Base-by-base conservation (phyloP, 2,888 invertebrate species). In the Oxytorus armatus region DNA sequence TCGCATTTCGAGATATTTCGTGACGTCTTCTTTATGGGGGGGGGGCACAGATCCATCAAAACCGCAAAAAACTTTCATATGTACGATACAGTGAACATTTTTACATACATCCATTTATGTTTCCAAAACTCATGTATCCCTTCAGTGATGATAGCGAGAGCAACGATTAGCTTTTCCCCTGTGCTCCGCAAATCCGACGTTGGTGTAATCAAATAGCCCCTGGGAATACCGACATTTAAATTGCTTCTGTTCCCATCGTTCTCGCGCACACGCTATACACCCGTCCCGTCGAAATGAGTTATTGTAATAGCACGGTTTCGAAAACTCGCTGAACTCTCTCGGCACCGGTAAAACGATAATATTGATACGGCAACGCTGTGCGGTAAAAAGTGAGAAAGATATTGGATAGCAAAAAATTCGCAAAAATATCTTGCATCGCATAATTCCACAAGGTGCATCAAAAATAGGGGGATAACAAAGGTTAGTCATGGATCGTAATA, bases 161-260 rank as follows among this genome's bases (percentile, higher is more conserved):
- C 1, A 51, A 47, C 63, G 36, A 70, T 65, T 47, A 25, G 39
- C 70, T 74, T 65, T 44, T 21, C 44, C 55, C 33, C 29, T 42
- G 47, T 25, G 47, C 55, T 77, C 53, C 36, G 57, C 53, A 70
- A 77, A 77, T 77, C 51, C 63, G 70, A 36, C 53, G 70, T 65
- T 57, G 33, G 36, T 23, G 63, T 77, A 65, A 63, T 77, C 49
- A 77, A 69, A 70, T 49, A 70, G 63, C 70, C 65, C 25, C 44
- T 23, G 65, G 65, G 59, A 68, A 69, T 51, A 70, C 63, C 69
- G 47, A 77, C 70, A 69, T 65, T 70, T 65, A 70, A 77, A 77
- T 77, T 49, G 68, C 76, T 61, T 68, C 65, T 47, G 55, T 57
- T 11, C n/a, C 39, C 44, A 23, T 10, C 55, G 14, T 1, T 65